A percentile compares a stretch with the other conserved stretches of the same genome.
These are phyloP conservation scores for Drosophila quasianomalipes DNA, from an alignment of 2,888 invertebrate genomes.

Conservation along the genomic window DNA sequence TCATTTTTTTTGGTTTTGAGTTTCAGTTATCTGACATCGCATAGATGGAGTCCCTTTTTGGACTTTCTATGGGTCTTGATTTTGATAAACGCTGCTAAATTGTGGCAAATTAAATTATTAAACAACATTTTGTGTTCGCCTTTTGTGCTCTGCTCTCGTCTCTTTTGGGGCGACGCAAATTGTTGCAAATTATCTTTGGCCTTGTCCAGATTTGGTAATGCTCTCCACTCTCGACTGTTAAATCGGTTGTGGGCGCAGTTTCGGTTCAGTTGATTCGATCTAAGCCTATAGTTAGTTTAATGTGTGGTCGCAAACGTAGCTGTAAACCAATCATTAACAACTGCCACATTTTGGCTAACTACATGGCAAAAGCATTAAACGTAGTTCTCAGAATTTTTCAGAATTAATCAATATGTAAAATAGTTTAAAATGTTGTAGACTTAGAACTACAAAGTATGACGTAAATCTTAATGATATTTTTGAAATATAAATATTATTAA, in stretches of 20 bases:
- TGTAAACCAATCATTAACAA: conserved; percentile 36
- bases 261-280: conserved; percentile 18
- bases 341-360: conserved; percentile 8
- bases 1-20: conserved; percentile 17
- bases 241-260: conserved; percentile 41
- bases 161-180: conserved; percentile 67
- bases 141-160: conserved; percentile 46
- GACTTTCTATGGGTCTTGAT: conserved; percentile 39
- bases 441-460: not conserved
- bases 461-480: not conserved
- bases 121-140: conserved; percentile 73
- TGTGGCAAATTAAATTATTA: conserved; percentile 85
- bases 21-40: conserved; percentile 50
- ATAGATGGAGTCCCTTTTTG: conserved; percentile 22
- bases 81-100: conserved; percentile 85
- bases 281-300: conserved; percentile 41
- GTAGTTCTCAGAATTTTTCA: not conserved
- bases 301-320: conserved; percentile 35
- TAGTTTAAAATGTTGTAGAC: not conserved
- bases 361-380: not conserved
- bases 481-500: not conserved
- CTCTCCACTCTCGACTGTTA: conserved; percentile 18
- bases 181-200: conserved; percentile 81
- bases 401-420: not conserved
- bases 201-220: conserved; percentile 76